Evolutionary conservation across 2,113 vertebrate species (phyloP).

Genomic region (Rynchops niger): DNA sequence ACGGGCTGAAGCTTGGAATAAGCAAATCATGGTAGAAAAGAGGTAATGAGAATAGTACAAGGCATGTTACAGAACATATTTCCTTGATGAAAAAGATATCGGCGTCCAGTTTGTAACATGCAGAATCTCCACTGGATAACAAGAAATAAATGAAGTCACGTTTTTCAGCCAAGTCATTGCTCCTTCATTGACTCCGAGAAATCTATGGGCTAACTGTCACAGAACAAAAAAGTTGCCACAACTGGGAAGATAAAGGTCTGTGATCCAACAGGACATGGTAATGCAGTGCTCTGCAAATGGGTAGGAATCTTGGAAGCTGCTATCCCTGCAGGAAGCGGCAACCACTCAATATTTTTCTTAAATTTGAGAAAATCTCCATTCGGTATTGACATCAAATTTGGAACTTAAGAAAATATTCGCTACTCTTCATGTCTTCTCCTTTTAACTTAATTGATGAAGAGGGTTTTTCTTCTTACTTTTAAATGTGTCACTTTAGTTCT

Average conservation of each 20-base stretch:
- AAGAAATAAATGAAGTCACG: neutral
- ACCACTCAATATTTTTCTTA: neutral
- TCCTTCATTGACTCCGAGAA: neutral
- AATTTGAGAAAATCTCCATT: neutral
- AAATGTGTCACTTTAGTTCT: neutral
- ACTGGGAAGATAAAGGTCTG: neutral
- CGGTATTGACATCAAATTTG: neutral
- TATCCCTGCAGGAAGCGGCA: neutral
- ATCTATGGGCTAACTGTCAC: neutral
- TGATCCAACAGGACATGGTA: neutral
- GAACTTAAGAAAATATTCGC: neutral
- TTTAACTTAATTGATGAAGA: neutral
- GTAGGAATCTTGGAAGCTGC: neutral
- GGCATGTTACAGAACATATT: neutral
- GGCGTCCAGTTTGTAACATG: neutral
- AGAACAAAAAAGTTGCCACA: neutral
- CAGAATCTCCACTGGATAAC: neutral
- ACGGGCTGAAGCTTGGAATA: neutral
- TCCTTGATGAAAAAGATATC: neutral
- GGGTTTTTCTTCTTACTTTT: neutral
- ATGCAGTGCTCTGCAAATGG: neutral
- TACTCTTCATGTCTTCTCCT: neutral
- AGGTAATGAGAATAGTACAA: neutral
- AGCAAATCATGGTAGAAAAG: neutral
- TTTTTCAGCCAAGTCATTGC: neutral